Conservation (phyloP, 2,888 invertebrate genomes). For the Rhimphoctona megacephalus region DNA sequence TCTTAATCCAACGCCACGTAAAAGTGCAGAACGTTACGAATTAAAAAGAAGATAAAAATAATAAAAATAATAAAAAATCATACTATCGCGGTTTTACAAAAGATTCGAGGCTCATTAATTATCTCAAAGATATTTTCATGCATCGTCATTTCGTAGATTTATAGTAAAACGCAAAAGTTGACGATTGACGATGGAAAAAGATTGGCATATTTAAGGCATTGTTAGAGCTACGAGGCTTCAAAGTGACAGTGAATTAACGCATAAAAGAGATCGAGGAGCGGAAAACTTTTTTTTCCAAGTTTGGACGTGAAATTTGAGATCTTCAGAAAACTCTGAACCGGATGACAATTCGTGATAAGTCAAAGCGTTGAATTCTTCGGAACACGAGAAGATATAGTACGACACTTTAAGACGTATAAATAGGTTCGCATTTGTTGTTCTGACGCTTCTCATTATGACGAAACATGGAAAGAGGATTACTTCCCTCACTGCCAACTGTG, state of each 20-base stretch:
- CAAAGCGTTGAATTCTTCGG: background rate
- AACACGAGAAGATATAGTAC: background rate
- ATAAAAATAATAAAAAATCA: background rate
- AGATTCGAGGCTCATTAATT: slow-evolving; percentile 58
- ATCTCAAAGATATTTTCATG: slow-evolving; percentile 28
- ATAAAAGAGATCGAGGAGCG: background rate
- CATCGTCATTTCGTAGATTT: slow-evolving; percentile 43
- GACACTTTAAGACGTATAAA: slow-evolving; percentile 26
- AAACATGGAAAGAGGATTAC: background rate
- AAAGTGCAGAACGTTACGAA: slow-evolving; percentile 53
- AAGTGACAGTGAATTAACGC: background rate
- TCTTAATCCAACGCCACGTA: slow-evolving; percentile 57
- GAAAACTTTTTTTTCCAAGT: background rate
- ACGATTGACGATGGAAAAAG: background rate
- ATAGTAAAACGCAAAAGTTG: slow-evolving; percentile 28
- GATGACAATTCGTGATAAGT: slow-evolving; percentile 22
- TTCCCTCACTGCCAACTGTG: background rate
- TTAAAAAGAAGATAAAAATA: slow-evolving; percentile 40
- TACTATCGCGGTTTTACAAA: slow-evolving; percentile 30
- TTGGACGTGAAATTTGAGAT: background rate
- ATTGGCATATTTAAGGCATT: background rate
- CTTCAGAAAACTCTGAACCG: background rate
- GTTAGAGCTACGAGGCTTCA: background rate
- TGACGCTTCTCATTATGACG: slow-evolving; percentile 10
- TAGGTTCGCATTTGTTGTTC: slow-evolving; percentile 29